A percentile compares a stretch with the other conserved stretches of the same genome.
phyloP scores from a whole-genome alignment of 2,797 vertebrate species.

The Pseudochirops cupreus region DNA sequence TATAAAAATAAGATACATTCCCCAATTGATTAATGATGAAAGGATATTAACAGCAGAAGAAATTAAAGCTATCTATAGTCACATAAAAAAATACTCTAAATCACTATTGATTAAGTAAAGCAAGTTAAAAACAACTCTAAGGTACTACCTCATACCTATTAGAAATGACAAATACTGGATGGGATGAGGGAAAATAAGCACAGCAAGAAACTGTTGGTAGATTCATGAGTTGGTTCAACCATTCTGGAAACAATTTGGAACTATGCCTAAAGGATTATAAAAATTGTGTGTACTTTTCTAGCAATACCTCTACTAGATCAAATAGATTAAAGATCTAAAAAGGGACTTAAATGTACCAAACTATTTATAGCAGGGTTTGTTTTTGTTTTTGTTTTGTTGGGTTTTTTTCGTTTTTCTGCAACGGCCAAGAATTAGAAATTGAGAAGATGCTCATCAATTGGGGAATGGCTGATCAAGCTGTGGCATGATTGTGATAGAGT shows the following conservation, averaged over 20 bases:
- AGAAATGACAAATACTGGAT: neutral
- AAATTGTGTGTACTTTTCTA: neutral
- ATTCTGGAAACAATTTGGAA: neutral
- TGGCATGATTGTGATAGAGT: neutral
- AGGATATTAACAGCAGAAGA: too few relatives aligned
- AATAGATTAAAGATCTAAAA: neutral
- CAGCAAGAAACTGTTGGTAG: neutral
- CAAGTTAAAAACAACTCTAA: neutral
- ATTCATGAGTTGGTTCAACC: neutral
- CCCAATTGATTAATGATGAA: too few relatives aligned
- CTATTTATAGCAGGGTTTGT: neutral
- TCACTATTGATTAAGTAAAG: neutral
- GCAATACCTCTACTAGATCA: neutral
- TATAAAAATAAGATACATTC: too few relatives aligned
- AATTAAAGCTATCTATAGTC: too few relatives aligned
- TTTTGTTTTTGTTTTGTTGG: too few relatives aligned
- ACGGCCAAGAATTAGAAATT: neutral
- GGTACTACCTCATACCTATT: neutral
- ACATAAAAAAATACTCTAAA: too few relatives aligned
- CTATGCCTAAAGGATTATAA: neutral
- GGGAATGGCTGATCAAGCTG: neutral
- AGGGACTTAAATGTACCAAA: neutral
- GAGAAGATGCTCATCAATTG: neutral
- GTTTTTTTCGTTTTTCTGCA: neutral
- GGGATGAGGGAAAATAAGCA: neutral